Percentiles rank a stretch among this genome's conserved stretches.
Evolutionary conservation across 2,113 vertebrate species (phyloP).

Genomic region (Phycodurus eques): DNA sequence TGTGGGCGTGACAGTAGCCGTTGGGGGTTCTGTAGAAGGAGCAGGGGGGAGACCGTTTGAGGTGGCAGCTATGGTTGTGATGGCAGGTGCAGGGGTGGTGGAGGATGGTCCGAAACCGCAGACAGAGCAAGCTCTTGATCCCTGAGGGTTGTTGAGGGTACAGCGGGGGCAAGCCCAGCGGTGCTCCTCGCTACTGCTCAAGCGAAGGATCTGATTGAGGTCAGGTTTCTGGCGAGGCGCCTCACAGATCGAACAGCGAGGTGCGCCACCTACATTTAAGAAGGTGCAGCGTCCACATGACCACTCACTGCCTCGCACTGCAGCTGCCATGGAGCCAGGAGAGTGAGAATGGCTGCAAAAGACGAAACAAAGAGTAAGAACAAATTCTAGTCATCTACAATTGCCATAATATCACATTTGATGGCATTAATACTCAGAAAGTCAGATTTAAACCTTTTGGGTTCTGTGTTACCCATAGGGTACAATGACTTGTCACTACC

Average conservation of each 20-base stretch:
- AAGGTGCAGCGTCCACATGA: constrained; percentile 95
- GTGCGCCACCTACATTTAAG: constrained; percentile 84
- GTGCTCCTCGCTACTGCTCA: constrained; percentile 89
- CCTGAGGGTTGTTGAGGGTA: constrained; percentile 90
- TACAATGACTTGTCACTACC: not conserved
- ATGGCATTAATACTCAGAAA: not conserved
- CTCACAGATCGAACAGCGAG: constrained; percentile 96
- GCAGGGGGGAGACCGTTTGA: constrained; percentile 79
- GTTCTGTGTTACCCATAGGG: not conserved
- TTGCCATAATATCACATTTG: not conserved
- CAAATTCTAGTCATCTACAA: not conserved
- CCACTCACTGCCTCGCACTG: constrained; percentile 84
- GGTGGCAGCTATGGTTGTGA: constrained; percentile 59
- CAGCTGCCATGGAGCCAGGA: constrained; percentile 87
- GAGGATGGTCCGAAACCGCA: constrained; percentile 75
- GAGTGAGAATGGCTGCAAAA: constrained; percentile 86
- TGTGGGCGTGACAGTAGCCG: constrained; percentile 26
- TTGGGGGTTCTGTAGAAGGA: constrained; percentile 42
- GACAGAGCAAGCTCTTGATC: constrained; percentile 84
- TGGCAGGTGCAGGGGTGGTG: constrained; percentile 62
- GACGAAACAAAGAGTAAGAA: constrained; percentile 11
- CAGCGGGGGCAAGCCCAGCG: constrained; percentile 93
- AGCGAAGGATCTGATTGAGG: constrained; percentile 92
- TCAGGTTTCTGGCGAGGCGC: constrained; percentile 93
- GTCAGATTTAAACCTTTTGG: not conserved